These are phyloP conservation scores for Meloidogyne hapla DNA, from an alignment of 1,140 invertebrate species.

Conservation along the genomic window DNA sequence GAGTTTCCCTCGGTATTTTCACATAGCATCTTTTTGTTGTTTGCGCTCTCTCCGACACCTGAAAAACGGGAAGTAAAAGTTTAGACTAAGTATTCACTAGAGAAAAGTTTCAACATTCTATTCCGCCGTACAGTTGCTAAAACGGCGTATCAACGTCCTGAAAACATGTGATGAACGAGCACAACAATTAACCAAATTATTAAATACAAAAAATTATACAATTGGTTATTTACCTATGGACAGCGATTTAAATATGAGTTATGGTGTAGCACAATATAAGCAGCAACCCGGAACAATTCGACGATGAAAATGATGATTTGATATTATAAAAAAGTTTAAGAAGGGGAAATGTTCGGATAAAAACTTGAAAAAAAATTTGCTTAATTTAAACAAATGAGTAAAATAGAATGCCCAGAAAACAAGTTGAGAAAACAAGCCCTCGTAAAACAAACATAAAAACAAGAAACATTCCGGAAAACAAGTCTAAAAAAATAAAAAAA, in stretches of 20 bases:
- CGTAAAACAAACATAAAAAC: too few species aligned
- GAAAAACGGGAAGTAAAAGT: too few species aligned
- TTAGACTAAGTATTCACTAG: constrained; percentile 23
- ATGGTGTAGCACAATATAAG: constrained; percentile 12
- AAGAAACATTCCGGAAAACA: neutral
- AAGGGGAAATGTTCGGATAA: neutral
- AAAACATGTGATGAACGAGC: constrained; percentile 59
- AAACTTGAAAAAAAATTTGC: too few species aligned
- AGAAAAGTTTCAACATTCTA: too few species aligned
- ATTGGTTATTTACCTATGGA: constrained; percentile 65
- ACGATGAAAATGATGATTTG: neutral
- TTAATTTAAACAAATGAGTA: too few species aligned
- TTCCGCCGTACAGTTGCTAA: constrained; percentile 63
- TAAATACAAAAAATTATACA: constrained; percentile 61
- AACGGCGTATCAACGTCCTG: constrained; percentile 64
- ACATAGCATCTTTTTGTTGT: too few species aligned
- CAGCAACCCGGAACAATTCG: neutral
- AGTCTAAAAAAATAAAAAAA: neutral
- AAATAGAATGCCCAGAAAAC: too few species aligned
- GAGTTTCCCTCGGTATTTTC: too few species aligned
- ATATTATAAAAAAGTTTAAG: neutral
- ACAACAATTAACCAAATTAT: constrained; percentile 59
- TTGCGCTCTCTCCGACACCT: too few species aligned
- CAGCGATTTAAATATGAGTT: constrained; percentile 64
- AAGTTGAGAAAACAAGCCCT: too few species aligned